Base-by-base conservation (phyloP, 2,888 invertebrate genomes). In the Chymomyza fuscimana region DNA sequence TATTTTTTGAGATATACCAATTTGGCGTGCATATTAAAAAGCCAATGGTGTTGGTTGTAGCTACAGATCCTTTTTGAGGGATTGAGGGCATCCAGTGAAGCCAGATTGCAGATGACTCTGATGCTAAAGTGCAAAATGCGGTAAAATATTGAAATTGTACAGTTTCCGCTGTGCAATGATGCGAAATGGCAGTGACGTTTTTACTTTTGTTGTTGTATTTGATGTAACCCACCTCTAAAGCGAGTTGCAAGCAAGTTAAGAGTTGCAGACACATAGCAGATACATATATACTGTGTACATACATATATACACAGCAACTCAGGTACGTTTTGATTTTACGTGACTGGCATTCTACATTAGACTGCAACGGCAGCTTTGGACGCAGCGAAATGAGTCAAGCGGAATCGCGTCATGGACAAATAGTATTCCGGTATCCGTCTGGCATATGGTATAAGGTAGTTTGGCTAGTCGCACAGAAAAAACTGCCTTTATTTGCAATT, bases 71-170 rank as follows among this genome's bases (percentile, higher is more conserved):
- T 32, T 32, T 32, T 32, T 32, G 32, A 32, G 32, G 9, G 15
- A 19, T 16, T n/a, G 7, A 19, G 9, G 19, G 19, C 12, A 54
- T 12, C 52, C 12, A 5, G 12, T 46, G 12, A 46, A 46, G 40
- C 40, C 40, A 40, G 40, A 40, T 40, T 40, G 40, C 40, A 40
- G 40, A 40, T 40, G 40, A 40, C 40, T 40, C 10, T 40, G 40
- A 40, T 12, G 40, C 40, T 46, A 46, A 46, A 54, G 19, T 54
- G 52, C 52, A 54, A 19, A 86, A 77, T 79, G 82, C 85, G 82
- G 87, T 83, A 77, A 86, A 87, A 78, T 80, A 87, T 85, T 76
- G 82, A 80, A 87, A 82, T 76, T 79, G 79, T 79, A 72, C 86
- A 70, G 79, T 80, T 80, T 77, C 77, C 77, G 67, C 66, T 80